phyloP scores from a whole-genome alignment of 2,113 vertebrate species.

The Sceloporus tristichus region DNA sequence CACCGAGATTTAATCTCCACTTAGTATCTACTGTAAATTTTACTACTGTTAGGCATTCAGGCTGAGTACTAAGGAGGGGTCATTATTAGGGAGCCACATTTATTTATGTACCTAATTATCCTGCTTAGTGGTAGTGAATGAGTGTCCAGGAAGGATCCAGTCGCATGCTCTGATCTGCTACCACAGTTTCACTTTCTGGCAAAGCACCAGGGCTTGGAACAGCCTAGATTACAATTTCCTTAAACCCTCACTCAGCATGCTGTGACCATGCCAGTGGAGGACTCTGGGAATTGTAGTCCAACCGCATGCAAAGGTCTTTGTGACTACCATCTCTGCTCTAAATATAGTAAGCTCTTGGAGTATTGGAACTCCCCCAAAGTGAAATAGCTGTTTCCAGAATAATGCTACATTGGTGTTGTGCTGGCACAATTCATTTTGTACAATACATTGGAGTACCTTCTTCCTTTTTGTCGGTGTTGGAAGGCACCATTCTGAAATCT shows the following conservation, averaged over 20 bases:
- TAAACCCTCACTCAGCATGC: not conserved
- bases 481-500: not conserved
- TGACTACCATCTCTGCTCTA: not conserved
- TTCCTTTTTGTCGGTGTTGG: conserved; percentile 9
- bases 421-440: not conserved
- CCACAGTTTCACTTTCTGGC: not conserved
- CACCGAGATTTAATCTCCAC: conserved; percentile 4
- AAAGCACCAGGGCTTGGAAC: too few species aligned
- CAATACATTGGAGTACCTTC: not conserved
- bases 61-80: conserved; percentile 40
- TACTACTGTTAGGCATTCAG: not conserved
- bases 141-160: not conserved
- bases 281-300: not conserved
- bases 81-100: conserved; percentile 16
- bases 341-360: too few species aligned
- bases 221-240: not conserved
- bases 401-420: not conserved
- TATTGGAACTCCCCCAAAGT: not conserved
- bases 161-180: not conserved
- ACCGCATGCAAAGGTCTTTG: not conserved
- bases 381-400: not conserved
- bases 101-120: conserved; percentile 13
- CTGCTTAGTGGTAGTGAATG: not conserved
- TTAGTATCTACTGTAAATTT: conserved; percentile 19
- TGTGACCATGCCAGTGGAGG: not conserved